A percentile compares a stretch with the other conserved stretches of the same genome.
Evolutionary conservation across 1,140 invertebrate species (phyloP).

Genomic region (Drosophila lacertosa): DNA sequence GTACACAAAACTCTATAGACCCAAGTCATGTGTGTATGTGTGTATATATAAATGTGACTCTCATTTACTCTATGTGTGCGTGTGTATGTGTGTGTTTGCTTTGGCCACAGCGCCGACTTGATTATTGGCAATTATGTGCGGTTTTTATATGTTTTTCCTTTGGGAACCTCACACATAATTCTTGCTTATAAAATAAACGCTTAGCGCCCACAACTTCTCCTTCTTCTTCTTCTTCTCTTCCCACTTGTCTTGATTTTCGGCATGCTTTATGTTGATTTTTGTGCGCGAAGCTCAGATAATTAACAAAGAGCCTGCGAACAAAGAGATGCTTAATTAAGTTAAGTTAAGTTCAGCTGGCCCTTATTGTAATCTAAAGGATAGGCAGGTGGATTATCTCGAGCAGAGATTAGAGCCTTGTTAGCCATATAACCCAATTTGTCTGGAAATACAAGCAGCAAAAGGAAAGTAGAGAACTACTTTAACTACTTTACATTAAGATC

Average conservation of each 20-base stretch:
- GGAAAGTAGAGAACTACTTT: no score
- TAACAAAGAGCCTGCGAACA: constrained; percentile 15
- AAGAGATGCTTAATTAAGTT: constrained; percentile 59
- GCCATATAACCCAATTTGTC: constrained; percentile 7
- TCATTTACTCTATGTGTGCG: background rate
- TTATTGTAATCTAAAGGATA: background rate
- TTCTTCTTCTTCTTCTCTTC: constrained; percentile 4
- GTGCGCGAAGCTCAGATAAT: constrained; percentile 38
- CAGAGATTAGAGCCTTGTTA: background rate
- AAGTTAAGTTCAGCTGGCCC: constrained; percentile 46
- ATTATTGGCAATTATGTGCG: constrained; percentile 77
- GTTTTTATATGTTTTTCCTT: constrained; percentile 38
- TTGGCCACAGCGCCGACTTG: constrained; percentile 38
- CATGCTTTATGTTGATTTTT: constrained; percentile 22
- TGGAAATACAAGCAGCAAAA: no score
- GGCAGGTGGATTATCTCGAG: background rate
- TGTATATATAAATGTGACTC: constrained; percentile 1
- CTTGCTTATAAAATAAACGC: constrained; percentile 33
- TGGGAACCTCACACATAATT: constrained; percentile 29
- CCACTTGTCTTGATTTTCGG: background rate
- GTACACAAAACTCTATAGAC: background rate
- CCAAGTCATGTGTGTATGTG: background rate
- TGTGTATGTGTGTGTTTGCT: constrained; percentile 18
- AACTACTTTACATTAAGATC: no score
- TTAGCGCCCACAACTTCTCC: constrained; percentile 7